These are phyloP conservation scores for Aulostomus chinensis DNA, from an alignment of 2,797 vertebrate species.

Conservation along the genomic window DNA sequence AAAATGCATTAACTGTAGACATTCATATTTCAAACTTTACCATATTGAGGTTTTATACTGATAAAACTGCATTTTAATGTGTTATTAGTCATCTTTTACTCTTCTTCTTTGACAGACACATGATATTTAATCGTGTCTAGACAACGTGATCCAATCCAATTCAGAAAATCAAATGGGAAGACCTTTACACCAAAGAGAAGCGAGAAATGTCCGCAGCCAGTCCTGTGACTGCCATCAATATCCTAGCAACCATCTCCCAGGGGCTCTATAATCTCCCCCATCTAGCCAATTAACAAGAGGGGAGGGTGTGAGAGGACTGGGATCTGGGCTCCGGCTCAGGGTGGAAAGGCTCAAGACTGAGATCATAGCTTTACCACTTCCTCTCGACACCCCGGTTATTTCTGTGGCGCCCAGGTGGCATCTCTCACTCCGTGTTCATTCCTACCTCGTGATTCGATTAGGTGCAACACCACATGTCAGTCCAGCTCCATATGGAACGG, in stretches of 20 bases:
- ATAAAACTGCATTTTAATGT: neutral
- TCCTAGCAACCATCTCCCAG: constrained; percentile 65
- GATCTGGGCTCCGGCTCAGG: constrained; percentile 12
- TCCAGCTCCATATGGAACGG: constrained; percentile 14
- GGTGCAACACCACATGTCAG: constrained; percentile 36
- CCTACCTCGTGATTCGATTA: constrained; percentile 53
- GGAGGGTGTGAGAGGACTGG: constrained; percentile 12
- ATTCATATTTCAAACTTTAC: constrained; percentile 20
- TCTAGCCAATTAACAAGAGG: constrained; percentile 63
- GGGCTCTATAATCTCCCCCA: constrained; percentile 59
- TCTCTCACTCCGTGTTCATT: constrained; percentile 23
- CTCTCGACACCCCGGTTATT: constrained; percentile 35
- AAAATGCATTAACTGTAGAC: constrained; percentile 36
- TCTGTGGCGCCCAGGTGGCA: constrained; percentile 42
- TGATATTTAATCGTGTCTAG: constrained; percentile 3
- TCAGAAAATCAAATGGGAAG: constrained; percentile 34
- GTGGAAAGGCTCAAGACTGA: constrained; percentile 22
- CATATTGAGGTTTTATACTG: neutral
- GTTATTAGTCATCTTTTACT: neutral
- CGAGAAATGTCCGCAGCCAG: constrained; percentile 20
- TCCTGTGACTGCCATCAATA: constrained; percentile 49
- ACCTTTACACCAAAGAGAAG: constrained; percentile 42
- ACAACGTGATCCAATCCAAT: neutral
- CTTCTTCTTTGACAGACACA: neutral
- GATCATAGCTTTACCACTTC: constrained; percentile 44